Evolutionary conservation across 2,797 vertebrate genomes (phyloP), one percentile per base, ranked within the genome.

Genomic region (Delichon dasypus): DNA sequence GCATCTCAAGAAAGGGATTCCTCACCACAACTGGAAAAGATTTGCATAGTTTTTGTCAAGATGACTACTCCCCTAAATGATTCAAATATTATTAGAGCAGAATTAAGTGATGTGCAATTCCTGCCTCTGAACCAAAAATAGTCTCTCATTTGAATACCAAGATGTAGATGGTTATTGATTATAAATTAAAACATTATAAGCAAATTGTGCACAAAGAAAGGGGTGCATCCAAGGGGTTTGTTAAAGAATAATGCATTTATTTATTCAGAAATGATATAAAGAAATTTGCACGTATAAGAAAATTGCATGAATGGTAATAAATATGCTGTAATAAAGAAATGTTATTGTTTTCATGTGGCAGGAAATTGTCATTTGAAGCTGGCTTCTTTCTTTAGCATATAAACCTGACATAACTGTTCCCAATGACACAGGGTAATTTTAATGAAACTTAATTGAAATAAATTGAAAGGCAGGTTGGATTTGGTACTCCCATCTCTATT

Each of bases 401-500:
- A 79, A 70, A 61, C 65, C 42, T 83, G 70, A 81, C 64, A 42
- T 72, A 77, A 82, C 44, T 57, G 34, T 71, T 77, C 54, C 32
- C 11, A 57, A 44, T 77, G 77, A 88, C 81, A 89, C 47, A 23
- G 57, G 60, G 51, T 76, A 90, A 86, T 82, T 96, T 89, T 68
- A 80, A 88, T 62, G 85, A 78, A 85, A 74, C 18, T 16, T 74
- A 94, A 88, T 75, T 70, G 79, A 86, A 84, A 92, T 84, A 71
- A 73, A 85, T 51, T 85, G 76, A 94, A 93, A 94, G 79, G 76
- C 82, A 77, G 58, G 73, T 93, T 93, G 77, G 81, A 64, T 82
- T 65, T 51, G 54, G 38, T 86, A 91, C 60, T 91, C 89, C 47
- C 73, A 68, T 88, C 51, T 54, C 66, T 88, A 92, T 81, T 86